A percentile compares a stretch with the other conserved stretches of the same genome.
Conservation (phyloP, 2,113 vertebrate species). For the Hylia prasina region DNA sequence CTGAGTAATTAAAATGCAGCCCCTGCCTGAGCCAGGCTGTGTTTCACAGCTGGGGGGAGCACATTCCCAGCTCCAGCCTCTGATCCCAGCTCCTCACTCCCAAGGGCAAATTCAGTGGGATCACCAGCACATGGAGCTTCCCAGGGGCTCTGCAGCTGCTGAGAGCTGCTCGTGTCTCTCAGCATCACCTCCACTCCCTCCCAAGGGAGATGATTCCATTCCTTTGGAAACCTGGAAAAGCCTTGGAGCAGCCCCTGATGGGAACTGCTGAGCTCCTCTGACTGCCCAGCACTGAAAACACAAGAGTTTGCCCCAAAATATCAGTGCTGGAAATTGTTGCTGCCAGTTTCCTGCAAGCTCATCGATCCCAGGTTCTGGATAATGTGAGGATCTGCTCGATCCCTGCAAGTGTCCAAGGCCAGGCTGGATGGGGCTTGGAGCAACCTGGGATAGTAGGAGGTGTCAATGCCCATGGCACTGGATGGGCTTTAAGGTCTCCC, state of each 20-base stretch:
- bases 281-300: not conserved
- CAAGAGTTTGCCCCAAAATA: not conserved
- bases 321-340: not conserved
- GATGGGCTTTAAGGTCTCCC: not conserved
- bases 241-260: not conserved
- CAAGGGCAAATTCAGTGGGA: fast-evolving
- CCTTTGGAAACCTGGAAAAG: not conserved
- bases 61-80: not conserved
- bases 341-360: fast-evolving
- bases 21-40: not conserved
- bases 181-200: not conserved
- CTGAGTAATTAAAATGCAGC: not conserved
- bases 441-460: not conserved
- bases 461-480: not conserved
- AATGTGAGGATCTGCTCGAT: not conserved
- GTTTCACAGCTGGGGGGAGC: not conserved
- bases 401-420: not conserved
- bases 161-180: not conserved
- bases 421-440: not conserved
- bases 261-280: fast-evolving
- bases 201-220: not conserved
- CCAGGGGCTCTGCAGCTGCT: fast-evolving
- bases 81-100: not conserved
- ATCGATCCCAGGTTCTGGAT: fast-evolving
- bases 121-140: fast-evolving